A percentile compares a stretch with the other conserved stretches of the same genome.
Conservation (phyloP, 2,888 invertebrate genomes). For the Oligia latruncula region DNA sequence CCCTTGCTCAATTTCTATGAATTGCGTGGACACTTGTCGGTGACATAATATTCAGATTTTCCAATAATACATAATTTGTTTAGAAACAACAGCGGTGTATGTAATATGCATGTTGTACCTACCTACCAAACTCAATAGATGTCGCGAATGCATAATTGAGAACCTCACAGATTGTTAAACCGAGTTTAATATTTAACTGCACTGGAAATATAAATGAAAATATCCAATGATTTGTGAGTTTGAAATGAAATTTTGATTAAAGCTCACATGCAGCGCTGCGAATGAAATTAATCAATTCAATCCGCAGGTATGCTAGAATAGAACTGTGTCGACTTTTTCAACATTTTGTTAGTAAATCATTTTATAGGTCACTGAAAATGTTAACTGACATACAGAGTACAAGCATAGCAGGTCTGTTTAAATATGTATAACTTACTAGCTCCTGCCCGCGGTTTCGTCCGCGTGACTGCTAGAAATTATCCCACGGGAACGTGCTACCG, state of each 20-base stretch:
- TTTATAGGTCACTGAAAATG: conserved; percentile 35
- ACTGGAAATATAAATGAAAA: conserved; percentile 63
- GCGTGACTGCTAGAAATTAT: neutral
- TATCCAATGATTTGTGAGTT: conserved; percentile 66
- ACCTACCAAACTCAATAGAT: conserved; percentile 19
- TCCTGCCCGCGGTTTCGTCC: neutral
- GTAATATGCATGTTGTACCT: conserved; percentile 8
- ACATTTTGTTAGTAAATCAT: conserved; percentile 34
- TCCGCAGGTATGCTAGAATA: conserved; percentile 56
- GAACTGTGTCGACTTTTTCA: conserved; percentile 51
- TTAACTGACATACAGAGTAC: conserved; percentile 14
- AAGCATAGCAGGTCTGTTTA: neutral
- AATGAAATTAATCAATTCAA: conserved; percentile 67
- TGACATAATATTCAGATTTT: conserved; percentile 49
- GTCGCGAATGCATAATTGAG: conserved; percentile 48
- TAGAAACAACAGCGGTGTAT: conserved; percentile 28
- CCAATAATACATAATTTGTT: conserved; percentile 24
- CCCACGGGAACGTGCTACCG: neutral
- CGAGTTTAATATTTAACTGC: conserved; percentile 58
- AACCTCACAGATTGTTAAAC: conserved; percentile 32
- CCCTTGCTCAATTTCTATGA: conserved; percentile 29
- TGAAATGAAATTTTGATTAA: conserved; percentile 70
- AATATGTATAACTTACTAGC: conserved; percentile 12
- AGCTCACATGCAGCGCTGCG: conserved; percentile 62
- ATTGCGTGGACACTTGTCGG: conserved; percentile 23